Evolutionary conservation across 2,888 invertebrate genomes (phyloP).

Genomic region (Aspidiotus rigidus): DNA sequence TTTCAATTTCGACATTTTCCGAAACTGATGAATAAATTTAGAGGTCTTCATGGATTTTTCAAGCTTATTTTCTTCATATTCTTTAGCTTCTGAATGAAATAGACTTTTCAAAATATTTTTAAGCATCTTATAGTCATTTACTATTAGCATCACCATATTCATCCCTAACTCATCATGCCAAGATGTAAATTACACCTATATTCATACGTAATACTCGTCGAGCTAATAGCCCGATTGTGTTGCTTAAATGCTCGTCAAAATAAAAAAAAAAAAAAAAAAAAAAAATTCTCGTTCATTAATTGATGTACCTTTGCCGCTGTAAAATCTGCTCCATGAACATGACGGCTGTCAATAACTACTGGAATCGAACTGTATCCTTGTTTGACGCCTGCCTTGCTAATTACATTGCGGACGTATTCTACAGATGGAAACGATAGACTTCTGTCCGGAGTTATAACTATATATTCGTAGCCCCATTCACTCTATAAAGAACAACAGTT

Average conservation of each 20-base stretch:
- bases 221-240: not conserved
- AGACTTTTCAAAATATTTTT: no score
- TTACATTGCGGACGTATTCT: constrained; percentile 55
- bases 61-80: no score
- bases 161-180: no score
- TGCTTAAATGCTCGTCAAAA: no score
- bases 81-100: no score
- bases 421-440: constrained; percentile 57
- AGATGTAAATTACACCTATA: no score
- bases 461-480: constrained; percentile 48
- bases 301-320: constrained; percentile 54
- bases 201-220: no score
- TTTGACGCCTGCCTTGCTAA: constrained; percentile 61
- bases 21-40: no score
- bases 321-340: constrained; percentile 57
- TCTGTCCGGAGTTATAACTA: constrained; percentile 53
- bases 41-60: no score
- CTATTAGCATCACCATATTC: no score
- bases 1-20: no score
- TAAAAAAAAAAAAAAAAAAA: not conserved
- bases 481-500: constrained; percentile 42
- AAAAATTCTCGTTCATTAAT: not conserved
- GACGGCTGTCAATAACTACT: constrained; percentile 54
- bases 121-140: no score
- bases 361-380: constrained; percentile 51